A percentile compares a stretch with the other conserved stretches of the same genome.
Conservation (phyloP, 1,140 invertebrate species). For the Saccostrea glomerata region DNA sequence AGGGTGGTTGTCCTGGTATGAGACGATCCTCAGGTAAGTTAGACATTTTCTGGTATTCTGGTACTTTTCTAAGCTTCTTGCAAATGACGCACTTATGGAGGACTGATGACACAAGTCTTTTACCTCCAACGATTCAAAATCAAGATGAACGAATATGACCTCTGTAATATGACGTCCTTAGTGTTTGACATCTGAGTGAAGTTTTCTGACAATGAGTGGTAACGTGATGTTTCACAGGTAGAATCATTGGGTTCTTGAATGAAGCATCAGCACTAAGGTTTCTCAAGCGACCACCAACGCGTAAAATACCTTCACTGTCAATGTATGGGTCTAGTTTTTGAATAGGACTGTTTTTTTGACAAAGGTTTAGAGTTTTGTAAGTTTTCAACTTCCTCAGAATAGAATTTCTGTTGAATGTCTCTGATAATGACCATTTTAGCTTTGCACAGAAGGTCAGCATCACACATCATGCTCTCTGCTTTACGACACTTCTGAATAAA, state of each 20-base stretch:
- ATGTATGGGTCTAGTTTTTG: neutral
- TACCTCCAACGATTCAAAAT: constrained; percentile 55
- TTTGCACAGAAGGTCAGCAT: neutral
- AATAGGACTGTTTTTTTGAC: constrained; percentile 32
- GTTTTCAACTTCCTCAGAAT: neutral
- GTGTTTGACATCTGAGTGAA: constrained; percentile 47
- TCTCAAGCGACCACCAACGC: too few relatives aligned
- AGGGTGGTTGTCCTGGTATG: constrained; percentile 38
- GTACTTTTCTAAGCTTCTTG: constrained; percentile 19
- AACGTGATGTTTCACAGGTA: neutral
- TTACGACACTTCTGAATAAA: neutral
- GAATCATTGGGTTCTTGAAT: neutral
- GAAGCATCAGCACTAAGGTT: neutral
- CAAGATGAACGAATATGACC: constrained; percentile 40
- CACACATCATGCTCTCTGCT: neutral
- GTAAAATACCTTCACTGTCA: constrained; percentile 36
- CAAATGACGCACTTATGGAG: too few relatives aligned
- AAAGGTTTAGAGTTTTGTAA: neutral
- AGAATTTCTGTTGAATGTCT: constrained; percentile 28
- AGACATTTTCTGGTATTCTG: constrained; percentile 28
- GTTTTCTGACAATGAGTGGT: constrained; percentile 39
- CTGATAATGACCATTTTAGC: too few relatives aligned
- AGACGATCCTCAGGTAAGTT: constrained; percentile 16
- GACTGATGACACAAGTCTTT: constrained; percentile 39
- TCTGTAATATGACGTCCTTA: constrained; percentile 51